Evolutionary conservation across 2,888 invertebrate species (phyloP).

Genomic region (Dioctria linearis): DNA sequence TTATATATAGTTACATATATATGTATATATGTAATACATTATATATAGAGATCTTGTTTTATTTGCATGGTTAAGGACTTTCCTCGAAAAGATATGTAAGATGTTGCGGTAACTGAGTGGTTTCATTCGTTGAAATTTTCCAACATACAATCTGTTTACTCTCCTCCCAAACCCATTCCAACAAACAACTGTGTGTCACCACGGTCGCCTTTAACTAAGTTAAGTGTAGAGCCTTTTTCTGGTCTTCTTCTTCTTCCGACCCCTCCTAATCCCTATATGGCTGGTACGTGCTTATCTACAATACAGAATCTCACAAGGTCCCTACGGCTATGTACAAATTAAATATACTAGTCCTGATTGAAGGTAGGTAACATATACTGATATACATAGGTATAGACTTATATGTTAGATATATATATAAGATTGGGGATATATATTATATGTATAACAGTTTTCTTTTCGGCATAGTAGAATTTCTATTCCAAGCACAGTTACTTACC

Average conservation of each 20-base stretch:
- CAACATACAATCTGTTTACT: background rate
- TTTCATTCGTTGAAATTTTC: background rate
- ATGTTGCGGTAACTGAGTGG: no score
- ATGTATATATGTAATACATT: no score
- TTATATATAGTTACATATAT: background rate
- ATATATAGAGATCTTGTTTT: background rate
- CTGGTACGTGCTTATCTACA: background rate
- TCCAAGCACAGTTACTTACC: slow-evolving; percentile 27
- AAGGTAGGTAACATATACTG: slow-evolving; percentile 1
- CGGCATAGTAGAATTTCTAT: slow-evolving; percentile 12
- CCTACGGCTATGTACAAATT: slow-evolving; percentile 11
- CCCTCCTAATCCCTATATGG: no score
- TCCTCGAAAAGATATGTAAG: background rate
- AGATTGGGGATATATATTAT: background rate
- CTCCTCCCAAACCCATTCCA: background rate
- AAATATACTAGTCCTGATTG: slow-evolving; percentile 14
- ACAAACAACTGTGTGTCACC: background rate
- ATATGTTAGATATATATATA: background rate
- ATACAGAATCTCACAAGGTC: slow-evolving; percentile 8
- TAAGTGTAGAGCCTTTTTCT: background rate
- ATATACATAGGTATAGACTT: background rate
- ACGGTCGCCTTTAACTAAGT: background rate
- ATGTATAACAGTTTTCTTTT: slow-evolving; percentile 40
- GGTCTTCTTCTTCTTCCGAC: background rate
- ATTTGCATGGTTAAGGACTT: slow-evolving; percentile 23